A percentile compares a stretch with the other conserved stretches of the same genome.
Evolutionary conservation across 2,113 vertebrate species (phyloP).

Genomic region (Sapajus apella): DNA sequence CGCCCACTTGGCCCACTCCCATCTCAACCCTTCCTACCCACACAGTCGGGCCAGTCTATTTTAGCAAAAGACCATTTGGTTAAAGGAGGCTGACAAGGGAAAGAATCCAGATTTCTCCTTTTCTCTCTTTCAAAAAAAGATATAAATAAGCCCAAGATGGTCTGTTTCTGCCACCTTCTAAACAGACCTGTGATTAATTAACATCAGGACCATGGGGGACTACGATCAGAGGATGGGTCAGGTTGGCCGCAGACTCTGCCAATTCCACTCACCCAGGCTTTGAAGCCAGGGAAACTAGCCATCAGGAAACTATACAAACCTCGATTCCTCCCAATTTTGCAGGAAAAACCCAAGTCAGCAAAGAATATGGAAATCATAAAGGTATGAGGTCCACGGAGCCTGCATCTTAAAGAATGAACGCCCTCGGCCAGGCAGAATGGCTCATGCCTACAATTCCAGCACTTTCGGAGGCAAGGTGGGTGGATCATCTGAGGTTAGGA

Average conservation of each 20-base stretch:
- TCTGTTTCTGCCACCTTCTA: conserved; percentile 46
- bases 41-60: background rate
- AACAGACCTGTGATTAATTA: background rate
- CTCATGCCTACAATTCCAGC: no score
- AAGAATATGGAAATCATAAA: background rate
- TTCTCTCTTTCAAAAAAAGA: conserved; percentile 43
- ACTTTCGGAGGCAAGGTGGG: no score
- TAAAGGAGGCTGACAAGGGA: conserved; percentile 13
- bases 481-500: no score
- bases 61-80: conserved; percentile 44
- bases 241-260: background rate
- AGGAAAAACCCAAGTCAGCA: background rate
- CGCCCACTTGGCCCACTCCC: background rate
- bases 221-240: background rate
- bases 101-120: conserved; percentile 17
- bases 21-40: background rate
- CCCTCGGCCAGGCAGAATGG: background rate
- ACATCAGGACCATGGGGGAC: background rate
- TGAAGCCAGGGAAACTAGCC: background rate
- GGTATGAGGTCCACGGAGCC: background rate
- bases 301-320: background rate
- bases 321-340: background rate
- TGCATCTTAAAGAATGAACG: background rate
- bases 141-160: conserved; percentile 40
- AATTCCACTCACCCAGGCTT: background rate